These are phyloP conservation scores for Tenebrosternarchus preto DNA, from an alignment of 2,113 vertebrate genomes.

Conservation along the genomic window DNA sequence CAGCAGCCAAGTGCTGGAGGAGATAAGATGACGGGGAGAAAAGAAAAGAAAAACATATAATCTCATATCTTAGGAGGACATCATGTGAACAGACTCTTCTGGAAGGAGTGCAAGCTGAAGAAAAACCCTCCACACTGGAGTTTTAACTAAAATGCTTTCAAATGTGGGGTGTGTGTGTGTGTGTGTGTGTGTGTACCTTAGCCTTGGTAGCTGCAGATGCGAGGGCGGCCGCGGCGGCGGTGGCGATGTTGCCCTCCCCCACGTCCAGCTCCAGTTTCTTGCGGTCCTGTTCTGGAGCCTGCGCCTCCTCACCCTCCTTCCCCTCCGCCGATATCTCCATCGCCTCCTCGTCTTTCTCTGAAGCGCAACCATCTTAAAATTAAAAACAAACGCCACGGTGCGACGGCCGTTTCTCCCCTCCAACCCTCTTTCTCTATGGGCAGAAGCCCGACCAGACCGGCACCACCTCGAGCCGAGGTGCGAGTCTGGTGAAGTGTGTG, in stretches of 20 bases:
- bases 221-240: slow-evolving; percentile 92
- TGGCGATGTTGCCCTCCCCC: slow-evolving; percentile 93
- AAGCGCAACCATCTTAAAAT: not conserved
- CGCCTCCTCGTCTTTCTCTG: slow-evolving; percentile 72
- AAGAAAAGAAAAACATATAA: not conserved
- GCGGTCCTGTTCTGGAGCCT: slow-evolving; percentile 76
- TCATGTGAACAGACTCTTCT: not conserved
- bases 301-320: slow-evolving; percentile 85
- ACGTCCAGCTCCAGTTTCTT: slow-evolving; percentile 90
- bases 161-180: not conserved
- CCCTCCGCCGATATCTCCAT: slow-evolving; percentile 82
- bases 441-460: too few species aligned
- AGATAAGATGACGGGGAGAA: not conserved
- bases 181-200: slow-evolving; percentile 77
- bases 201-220: slow-evolving; percentile 98
- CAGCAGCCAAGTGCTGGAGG: slow-evolving; percentile 89
- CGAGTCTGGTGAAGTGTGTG: too few species aligned
- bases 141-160: too few species aligned
- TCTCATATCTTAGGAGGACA: not conserved
- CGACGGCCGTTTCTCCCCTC: too few species aligned
- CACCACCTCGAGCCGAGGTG: too few species aligned
- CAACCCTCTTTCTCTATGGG: too few species aligned
- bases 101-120: too few species aligned
- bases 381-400: not conserved
- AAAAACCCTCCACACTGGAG: too few species aligned